These are phyloP conservation scores for Drosophila pandora DNA, from an alignment of 1,140 invertebrate species.

Conservation along the genomic window DNA sequence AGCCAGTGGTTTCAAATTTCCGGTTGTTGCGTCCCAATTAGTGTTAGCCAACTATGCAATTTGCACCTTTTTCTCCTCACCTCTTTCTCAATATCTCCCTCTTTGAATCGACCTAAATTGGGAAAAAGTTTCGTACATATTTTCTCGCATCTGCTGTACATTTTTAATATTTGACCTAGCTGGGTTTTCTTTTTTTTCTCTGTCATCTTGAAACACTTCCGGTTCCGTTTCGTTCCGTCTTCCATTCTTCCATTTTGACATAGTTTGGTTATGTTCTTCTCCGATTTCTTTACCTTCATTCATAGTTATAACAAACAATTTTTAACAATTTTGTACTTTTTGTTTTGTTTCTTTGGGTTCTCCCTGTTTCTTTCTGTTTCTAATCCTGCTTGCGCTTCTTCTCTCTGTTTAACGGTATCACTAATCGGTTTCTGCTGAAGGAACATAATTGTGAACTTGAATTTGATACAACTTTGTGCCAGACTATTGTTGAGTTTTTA, in stretches of 20 bases:
- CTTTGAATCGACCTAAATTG: constrained; percentile 11
- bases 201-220: constrained; percentile 20
- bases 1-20: constrained; percentile 14
- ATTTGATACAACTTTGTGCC: constrained; percentile 65
- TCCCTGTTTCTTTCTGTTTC: constrained; percentile 37
- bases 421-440: constrained; percentile 71
- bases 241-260: constrained; percentile 11
- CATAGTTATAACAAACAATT: constrained; percentile 68
- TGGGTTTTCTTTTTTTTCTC: constrained; percentile 16
- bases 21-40: constrained; percentile 69
- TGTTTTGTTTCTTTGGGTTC: constrained; percentile 46
- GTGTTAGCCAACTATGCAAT: constrained; percentile 72
- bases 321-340: constrained; percentile 77
- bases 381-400: constrained; percentile 24
- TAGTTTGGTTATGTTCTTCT: constrained; percentile 25
- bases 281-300: constrained; percentile 37
- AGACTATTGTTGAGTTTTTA: constrained; percentile 39
- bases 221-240: constrained; percentile 16
- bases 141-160: constrained; percentile 73
- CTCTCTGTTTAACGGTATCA: constrained; percentile 70
- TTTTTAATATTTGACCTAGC: constrained; percentile 30
- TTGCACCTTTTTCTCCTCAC: constrained; percentile 44
- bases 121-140: constrained; percentile 63
- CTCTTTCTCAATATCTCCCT: constrained; percentile 14
- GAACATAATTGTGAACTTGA: constrained; percentile 78